These are phyloP conservation scores for Melitaea cinxia DNA, from an alignment of 1,140 invertebrate species.

Conservation along the genomic window DNA sequence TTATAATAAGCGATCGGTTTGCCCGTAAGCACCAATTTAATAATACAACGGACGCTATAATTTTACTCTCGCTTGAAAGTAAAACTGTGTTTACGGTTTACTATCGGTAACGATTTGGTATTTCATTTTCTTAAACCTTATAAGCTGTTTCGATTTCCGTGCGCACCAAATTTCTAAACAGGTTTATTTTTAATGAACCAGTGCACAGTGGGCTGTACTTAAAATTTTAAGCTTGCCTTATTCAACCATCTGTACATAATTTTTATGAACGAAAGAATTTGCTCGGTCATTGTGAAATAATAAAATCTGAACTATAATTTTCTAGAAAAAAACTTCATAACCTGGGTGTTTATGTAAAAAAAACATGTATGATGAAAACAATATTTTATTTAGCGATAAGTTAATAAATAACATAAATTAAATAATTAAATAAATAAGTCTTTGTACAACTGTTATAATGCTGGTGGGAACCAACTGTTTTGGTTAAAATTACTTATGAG, in stretches of 20 bases:
- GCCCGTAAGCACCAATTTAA: slow-evolving; percentile 8
- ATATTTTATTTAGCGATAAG: slow-evolving; percentile 54
- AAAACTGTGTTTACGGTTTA: slow-evolving; percentile 25
- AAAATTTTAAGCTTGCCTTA: slow-evolving; percentile 3
- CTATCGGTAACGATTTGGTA: not conserved
- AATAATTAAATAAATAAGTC: slow-evolving; percentile 68
- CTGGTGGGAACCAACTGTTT: slow-evolving; percentile 39
- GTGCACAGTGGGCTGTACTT: slow-evolving; percentile 11
- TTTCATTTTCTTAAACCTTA: slow-evolving; percentile 12
- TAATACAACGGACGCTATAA: slow-evolving; percentile 23
- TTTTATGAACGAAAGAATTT: not conserved
- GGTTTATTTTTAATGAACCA: slow-evolving; percentile 17
- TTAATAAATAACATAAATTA: slow-evolving; percentile 71
- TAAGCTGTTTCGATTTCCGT: slow-evolving; percentile 39
- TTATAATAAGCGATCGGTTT: not conserved
- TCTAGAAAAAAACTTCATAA: not conserved
- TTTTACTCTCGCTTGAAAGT: slow-evolving; percentile 28
- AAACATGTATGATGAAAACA: slow-evolving; percentile 29
- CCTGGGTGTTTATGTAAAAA: slow-evolving; percentile 1
- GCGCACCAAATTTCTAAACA: slow-evolving; percentile 32
- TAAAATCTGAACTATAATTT: not conserved
- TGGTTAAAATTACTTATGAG: slow-evolving; percentile 53
- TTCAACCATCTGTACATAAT: not conserved
- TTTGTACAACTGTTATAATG: slow-evolving; percentile 68
- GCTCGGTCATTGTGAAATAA: slow-evolving; percentile 28